These are phyloP conservation scores for Leptinotarsa defecta DNA, from an alignment of 1,140 invertebrate species.

Conservation along the genomic window DNA sequence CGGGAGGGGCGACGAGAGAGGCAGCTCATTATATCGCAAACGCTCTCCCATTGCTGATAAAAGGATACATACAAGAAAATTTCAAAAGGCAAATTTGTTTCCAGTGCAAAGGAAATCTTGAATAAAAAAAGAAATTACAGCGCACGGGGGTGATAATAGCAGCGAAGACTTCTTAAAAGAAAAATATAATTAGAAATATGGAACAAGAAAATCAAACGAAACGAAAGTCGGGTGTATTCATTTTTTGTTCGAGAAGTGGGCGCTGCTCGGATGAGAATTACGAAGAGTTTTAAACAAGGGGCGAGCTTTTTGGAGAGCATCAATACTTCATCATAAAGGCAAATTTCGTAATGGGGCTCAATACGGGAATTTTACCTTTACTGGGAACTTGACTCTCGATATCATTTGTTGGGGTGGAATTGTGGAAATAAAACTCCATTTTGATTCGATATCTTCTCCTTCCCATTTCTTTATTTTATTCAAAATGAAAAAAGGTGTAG, in stretches of 20 bases:
- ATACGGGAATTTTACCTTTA: too few relatives aligned
- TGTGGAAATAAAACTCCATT: too few relatives aligned
- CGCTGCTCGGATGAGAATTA: conserved; percentile 19
- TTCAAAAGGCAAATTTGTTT: conserved; percentile 54
- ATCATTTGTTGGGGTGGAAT: too few relatives aligned
- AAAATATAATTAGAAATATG: conserved; percentile 54
- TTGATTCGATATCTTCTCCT: too few relatives aligned
- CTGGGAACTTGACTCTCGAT: too few relatives aligned
- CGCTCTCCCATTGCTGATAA: conserved; percentile 44
- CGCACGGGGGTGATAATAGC: conserved; percentile 49
- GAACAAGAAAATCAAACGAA: conserved; percentile 49
- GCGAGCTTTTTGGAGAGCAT: not conserved
- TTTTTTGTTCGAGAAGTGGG: conserved; percentile 35
- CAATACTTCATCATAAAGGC: conserved; percentile 3
- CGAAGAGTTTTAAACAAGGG: conserved; percentile 9
- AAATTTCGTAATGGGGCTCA: not conserved
- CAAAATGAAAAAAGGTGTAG: too few relatives aligned
- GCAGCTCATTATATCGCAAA: conserved; percentile 48
- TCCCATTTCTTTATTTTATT: too few relatives aligned
- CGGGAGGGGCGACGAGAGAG: conserved; percentile 21
- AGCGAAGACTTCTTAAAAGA: conserved; percentile 47
- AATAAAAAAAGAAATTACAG: conserved; percentile 48
- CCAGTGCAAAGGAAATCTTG: conserved; percentile 28
- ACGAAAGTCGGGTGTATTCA: conserved; percentile 30
- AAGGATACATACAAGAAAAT: conserved; percentile 53